These are phyloP conservation scores for Lasioglossum zephyrum DNA, from an alignment of 2,888 invertebrate genomes.

Conservation along the genomic window DNA sequence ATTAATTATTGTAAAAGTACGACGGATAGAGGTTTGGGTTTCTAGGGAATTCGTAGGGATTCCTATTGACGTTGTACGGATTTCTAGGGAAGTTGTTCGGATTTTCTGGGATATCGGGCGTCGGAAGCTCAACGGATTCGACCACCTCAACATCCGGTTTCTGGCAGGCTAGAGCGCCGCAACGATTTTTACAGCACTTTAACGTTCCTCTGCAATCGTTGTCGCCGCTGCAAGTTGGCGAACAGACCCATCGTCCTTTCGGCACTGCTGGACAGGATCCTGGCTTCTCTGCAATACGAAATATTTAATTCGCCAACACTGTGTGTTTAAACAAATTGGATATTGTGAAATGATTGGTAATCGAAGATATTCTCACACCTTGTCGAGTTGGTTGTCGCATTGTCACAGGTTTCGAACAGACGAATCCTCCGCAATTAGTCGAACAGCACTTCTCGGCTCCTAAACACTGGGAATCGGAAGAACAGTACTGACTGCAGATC, in stretches of 20 bases:
- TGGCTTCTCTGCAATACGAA: constrained; percentile 83
- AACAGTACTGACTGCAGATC: constrained; percentile 85
- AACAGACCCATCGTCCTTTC: constrained; percentile 86
- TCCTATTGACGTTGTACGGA: constrained; percentile 5
- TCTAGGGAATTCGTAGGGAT: constrained; percentile 2
- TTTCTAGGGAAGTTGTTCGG: constrained; percentile 18
- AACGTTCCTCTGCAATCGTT: constrained; percentile 85
- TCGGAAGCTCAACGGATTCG: constrained; percentile 51
- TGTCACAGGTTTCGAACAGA: constrained; percentile 82
- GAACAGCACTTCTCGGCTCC: constrained; percentile 83
- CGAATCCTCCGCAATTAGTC: constrained; percentile 82
- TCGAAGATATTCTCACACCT: constrained; percentile 21
- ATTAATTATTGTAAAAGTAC: constrained; percentile 35
- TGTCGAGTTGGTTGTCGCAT: constrained; percentile 61
- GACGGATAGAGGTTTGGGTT: constrained; percentile 9
- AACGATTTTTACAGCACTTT: constrained; percentile 87
- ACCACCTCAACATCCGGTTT: constrained; percentile 71
- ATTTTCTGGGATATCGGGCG: constrained; percentile 24
- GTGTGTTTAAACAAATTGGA: background rate
- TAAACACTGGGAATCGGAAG: constrained; percentile 82
- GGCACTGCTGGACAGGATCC: constrained; percentile 86
- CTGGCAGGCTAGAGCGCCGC: constrained; percentile 86
- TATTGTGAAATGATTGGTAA: background rate
- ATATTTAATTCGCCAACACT: background rate
- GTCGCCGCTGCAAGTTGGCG: constrained; percentile 86